phyloP scores from a whole-genome alignment of 2,113 vertebrate genomes.

The Ciconia stormi region DNA sequence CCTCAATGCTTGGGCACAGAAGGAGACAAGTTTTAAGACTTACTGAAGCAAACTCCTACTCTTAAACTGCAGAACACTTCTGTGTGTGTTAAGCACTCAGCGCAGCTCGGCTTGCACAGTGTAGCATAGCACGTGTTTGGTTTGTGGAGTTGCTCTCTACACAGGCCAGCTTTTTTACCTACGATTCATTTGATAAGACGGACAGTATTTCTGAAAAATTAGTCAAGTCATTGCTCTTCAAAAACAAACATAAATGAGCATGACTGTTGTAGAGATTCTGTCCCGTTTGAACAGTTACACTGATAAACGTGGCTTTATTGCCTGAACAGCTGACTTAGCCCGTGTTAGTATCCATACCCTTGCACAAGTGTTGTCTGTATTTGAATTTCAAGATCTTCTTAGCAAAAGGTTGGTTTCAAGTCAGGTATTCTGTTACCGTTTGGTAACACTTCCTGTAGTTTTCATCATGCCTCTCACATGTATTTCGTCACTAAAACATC shows the following conservation, averaged over 20 bases:
- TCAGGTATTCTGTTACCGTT: background rate
- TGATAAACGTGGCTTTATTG: background rate
- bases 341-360: accelerated
- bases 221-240: background rate
- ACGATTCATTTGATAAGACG: accelerated
- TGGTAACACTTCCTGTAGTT: background rate
- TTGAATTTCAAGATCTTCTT: background rate
- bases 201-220: background rate
- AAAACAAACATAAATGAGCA: background rate
- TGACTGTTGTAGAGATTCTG: background rate
- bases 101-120: background rate
- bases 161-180: background rate
- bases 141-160: background rate
- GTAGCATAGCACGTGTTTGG: background rate
- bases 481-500: background rate
- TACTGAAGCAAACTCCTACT: background rate
- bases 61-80: background rate
- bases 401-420: background rate
- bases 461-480: background rate
- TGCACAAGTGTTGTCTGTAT: background rate
- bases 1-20: background rate
- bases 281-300: background rate
- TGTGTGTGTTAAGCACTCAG: background rate
- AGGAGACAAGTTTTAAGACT: background rate
- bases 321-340: background rate